Evolutionary conservation across 1,140 invertebrate genomes (phyloP), one percentile per base, ranked within the genome.

Genomic region (Drosophila murphyi): DNA sequence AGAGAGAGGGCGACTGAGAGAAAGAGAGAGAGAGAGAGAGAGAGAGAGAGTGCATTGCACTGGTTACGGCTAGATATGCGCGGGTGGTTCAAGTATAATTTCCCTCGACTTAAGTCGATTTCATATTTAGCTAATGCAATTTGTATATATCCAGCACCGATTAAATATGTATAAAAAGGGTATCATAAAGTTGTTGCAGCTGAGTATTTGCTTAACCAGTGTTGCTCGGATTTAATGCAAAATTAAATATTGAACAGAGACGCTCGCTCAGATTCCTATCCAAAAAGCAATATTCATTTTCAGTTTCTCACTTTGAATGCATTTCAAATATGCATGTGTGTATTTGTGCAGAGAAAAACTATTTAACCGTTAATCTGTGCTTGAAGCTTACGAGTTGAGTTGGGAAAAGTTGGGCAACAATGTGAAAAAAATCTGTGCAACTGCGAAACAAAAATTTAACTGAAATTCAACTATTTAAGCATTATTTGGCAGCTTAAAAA

Each of bases 41-140:
- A 7, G n/a, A 3, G 35, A 34, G 28, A n/a, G 29, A 64, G 72
- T 74, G 72, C 65, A 74, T 57, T 74, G 72, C 72, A 74, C 72
- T 74, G 72, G 72, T 47, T 74, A 57, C 39, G 32, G 31, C 65
- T 74, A 57, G 72, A 57, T 74, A 37, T 37, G 55, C 57, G 52
- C 52, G 71, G 57, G 56, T 57, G 64, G n/a, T 35, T 48, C 2
- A 48, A 35, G 12, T 10, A 48, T 35, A 35, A 3, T 4, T n/a
- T 2, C 5, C 3, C 10, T 32, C 20, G 20, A 20, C 47, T 50
- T 51, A 37, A 68, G 20, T 34, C 56, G 4, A n/a, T 43, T 7
- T 5, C 5, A n/a, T n/a, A n/a, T 4, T 4, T 4, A 41, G 39
- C 1, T 43, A 43, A 43, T n/a, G 39, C 39, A 41, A 2, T 41